Evolutionary conservation across 2,113 vertebrate species (phyloP).

Genomic region (Alectura lathami): DNA sequence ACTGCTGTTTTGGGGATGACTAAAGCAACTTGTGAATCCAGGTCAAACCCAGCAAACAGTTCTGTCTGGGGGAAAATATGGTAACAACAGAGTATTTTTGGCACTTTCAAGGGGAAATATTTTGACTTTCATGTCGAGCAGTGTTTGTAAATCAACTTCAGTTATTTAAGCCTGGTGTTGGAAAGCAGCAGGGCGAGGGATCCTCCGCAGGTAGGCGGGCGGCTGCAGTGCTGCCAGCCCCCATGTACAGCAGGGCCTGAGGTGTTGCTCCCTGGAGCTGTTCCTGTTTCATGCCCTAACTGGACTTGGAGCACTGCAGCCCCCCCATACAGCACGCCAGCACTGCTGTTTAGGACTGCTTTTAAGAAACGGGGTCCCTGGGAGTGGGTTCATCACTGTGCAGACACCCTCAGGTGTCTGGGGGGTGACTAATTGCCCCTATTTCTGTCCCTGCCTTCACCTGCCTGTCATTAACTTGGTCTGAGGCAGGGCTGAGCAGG

Average conservation of each 20-base stretch:
- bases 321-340: accelerated
- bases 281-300: background rate
- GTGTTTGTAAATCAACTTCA: background rate
- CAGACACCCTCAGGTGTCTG: background rate
- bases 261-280: accelerated
- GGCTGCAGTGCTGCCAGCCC: accelerated
- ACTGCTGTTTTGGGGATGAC: background rate
- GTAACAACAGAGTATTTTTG: background rate
- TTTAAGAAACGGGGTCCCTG: background rate
- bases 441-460: conserved; percentile 4
- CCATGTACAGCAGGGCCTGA: background rate
- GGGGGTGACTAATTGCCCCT: background rate
- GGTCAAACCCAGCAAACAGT: background rate
- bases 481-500: background rate
- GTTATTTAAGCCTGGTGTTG: background rate
- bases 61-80: background rate
- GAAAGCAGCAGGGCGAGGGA: background rate
- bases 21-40: background rate
- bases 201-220: accelerated
- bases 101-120: background rate
- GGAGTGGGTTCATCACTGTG: background rate
- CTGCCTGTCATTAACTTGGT: background rate
- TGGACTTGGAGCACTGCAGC: accelerated
- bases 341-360: background rate
- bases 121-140: background rate